Evolutionary conservation across 2,113 vertebrate species (phyloP).

Genomic region (Tonatia bakeri): DNA sequence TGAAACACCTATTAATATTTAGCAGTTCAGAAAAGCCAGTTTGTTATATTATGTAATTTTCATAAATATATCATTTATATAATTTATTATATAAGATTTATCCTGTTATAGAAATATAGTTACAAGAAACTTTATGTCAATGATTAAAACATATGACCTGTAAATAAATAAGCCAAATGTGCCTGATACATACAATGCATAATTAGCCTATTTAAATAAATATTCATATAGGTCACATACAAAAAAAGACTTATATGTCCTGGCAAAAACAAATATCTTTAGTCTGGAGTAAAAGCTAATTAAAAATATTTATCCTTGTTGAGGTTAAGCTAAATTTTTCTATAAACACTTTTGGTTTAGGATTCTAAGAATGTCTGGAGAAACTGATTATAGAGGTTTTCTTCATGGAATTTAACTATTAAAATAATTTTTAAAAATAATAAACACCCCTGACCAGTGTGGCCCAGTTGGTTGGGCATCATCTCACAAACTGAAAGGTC

Average conservation of each 20-base stretch:
- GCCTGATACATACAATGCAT: not conserved
- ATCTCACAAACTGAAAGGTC: no score
- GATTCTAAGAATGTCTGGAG: not conserved
- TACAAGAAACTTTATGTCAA: not conserved
- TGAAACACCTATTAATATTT: not conserved
- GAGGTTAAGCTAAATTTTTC: not conserved
- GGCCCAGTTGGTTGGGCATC: no score
- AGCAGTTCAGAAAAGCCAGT: not conserved
- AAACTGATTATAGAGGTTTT: not conserved
- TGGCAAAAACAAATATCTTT: not conserved
- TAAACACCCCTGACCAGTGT: not conserved
- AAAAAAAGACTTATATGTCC: not conserved
- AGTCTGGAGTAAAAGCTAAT: not conserved
- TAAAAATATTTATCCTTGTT: not conserved
- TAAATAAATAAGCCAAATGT: not conserved
- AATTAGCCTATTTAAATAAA: not conserved
- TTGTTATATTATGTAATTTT: constrained; percentile 15
- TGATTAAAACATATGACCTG: not conserved
- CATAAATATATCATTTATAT: not conserved
- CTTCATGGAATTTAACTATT: not conserved
- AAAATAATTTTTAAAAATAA: not conserved
- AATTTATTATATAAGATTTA: not conserved
- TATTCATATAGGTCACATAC: not conserved
- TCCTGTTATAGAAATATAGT: not conserved
- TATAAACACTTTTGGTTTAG: not conserved